A percentile compares a stretch with the other conserved stretches of the same genome.
phyloP scores from a whole-genome alignment of 2,888 invertebrate genomes.

The Myathropa florea region DNA sequence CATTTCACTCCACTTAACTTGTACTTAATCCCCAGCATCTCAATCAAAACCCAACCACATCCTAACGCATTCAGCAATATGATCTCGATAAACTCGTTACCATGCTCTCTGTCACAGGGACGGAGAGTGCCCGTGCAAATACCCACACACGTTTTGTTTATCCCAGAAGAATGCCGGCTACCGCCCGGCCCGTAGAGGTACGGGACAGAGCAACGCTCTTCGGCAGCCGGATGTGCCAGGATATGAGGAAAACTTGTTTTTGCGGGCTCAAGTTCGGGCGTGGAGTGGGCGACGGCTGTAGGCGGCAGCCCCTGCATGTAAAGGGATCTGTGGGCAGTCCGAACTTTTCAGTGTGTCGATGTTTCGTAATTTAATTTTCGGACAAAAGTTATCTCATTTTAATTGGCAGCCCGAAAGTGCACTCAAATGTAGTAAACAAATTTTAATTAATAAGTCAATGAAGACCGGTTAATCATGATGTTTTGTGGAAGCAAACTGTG shows the following conservation, averaged over 20 bases:
- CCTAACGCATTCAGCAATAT: not conserved
- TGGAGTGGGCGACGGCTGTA: not conserved
- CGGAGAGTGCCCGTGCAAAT: not conserved
- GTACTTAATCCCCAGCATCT: slow-evolving; percentile 8
- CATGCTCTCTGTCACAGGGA: not conserved
- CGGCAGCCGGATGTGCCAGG: not conserved
- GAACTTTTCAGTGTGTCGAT: not conserved
- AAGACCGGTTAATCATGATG: not conserved
- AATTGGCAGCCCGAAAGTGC: slow-evolving; percentile 22
- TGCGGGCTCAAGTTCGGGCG: not conserved
- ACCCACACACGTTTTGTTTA: not conserved
- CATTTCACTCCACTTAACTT: not conserved
- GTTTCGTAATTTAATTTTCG: not conserved
- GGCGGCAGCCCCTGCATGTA: not conserved
- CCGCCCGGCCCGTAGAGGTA: not conserved
- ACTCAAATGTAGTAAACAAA: slow-evolving; percentile 6
- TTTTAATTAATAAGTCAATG: not conserved
- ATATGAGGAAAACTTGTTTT: not conserved
- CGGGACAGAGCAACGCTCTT: not conserved
- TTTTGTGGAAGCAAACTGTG: not conserved
- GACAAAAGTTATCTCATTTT: slow-evolving; percentile 42
- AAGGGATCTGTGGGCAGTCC: not conserved
- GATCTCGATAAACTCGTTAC: slow-evolving; percentile 4
- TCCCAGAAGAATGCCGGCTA: not conserved
- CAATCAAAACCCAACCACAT: not conserved